Conservation (phyloP, 2,113 vertebrate genomes). For the Seriola rivoliana region DNA sequence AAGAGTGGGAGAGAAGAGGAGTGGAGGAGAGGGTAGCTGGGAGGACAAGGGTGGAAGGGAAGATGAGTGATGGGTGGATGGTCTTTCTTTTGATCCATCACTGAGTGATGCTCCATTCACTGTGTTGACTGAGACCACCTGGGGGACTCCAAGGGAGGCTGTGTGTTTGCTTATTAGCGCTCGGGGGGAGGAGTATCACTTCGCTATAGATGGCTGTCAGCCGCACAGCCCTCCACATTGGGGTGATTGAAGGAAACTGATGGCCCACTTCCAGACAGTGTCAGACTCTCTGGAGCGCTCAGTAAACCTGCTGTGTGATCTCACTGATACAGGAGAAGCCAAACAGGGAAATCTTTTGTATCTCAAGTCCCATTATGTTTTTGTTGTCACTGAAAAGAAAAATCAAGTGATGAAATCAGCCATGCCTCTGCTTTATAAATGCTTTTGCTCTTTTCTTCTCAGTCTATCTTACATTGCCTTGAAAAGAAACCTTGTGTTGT, state of each 20-base stretch:
- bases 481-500: slow-evolving; percentile 24
- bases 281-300: slow-evolving; percentile 68
- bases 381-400: slow-evolving; percentile 45
- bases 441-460: not conserved
- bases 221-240: slow-evolving; percentile 59
- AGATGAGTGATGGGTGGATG: slow-evolving; percentile 64
- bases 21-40: slow-evolving; percentile 34
- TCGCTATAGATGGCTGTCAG: slow-evolving; percentile 68
- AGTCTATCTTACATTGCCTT: slow-evolving; percentile 14
- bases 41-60: slow-evolving; percentile 31
- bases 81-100: slow-evolving; percentile 74
- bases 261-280: slow-evolving; percentile 78
- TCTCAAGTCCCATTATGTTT: slow-evolving; percentile 40
- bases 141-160: slow-evolving; percentile 64
- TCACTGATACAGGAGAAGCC: slow-evolving; percentile 64
- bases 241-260: slow-evolving; percentile 76
- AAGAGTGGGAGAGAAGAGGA: slow-evolving; percentile 37
- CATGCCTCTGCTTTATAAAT: slow-evolving; percentile 25
- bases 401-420: slow-evolving; percentile 34
- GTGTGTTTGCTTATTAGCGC: slow-evolving; percentile 75
- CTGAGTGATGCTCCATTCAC: slow-evolving; percentile 77
- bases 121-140: slow-evolving; percentile 78
- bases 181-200: slow-evolving; percentile 63
- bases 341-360: slow-evolving; percentile 64
- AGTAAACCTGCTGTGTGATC: slow-evolving; percentile 62